A percentile compares a stretch with the other conserved stretches of the same genome.
Evolutionary conservation across 2,113 vertebrate genomes (phyloP).

Genomic region (Elephas maximus): DNA sequence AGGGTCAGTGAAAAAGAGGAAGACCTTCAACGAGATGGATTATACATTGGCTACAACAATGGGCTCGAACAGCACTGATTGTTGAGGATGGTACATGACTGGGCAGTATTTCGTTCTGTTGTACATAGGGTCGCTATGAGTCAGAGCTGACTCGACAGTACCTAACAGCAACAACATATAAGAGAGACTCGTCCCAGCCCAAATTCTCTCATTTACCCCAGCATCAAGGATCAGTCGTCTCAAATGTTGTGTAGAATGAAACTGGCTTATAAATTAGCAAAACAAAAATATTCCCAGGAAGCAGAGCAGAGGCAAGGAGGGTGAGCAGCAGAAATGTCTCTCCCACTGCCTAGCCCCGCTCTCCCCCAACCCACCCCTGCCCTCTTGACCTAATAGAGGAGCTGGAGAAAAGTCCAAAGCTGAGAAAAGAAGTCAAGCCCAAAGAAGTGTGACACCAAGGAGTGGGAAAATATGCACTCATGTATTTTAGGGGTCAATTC

Average conservation of each 20-base stretch:
- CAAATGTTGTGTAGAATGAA: constrained; percentile 40
- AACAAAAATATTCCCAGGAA: constrained; percentile 55
- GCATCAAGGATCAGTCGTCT: constrained; percentile 31
- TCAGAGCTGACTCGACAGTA: too few species aligned
- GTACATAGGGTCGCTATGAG: too few species aligned
- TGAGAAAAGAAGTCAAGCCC: neutral
- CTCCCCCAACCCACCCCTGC: neutral
- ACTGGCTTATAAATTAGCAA: constrained; percentile 15
- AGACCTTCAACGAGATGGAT: too few species aligned
- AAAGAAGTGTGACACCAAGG: neutral
- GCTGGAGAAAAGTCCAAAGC: constrained; percentile 27
- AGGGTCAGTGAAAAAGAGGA: too few species aligned
- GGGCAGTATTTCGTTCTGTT: too few species aligned
- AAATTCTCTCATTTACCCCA: neutral
- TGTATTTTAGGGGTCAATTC: constrained; percentile 1
- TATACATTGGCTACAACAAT: too few species aligned
- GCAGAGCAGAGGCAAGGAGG: neutral
- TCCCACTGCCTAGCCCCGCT: neutral
- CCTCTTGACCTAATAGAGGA: constrained; percentile 49
- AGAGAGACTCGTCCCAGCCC: constrained; percentile 15
- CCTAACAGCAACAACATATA: neutral
- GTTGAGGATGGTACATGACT: too few species aligned
- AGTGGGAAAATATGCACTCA: neutral
- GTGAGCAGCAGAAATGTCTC: neutral
- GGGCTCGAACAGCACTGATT: too few species aligned